Base-by-base conservation (phyloP, 2,113 vertebrate species). In the Blennius ocellaris region DNA sequence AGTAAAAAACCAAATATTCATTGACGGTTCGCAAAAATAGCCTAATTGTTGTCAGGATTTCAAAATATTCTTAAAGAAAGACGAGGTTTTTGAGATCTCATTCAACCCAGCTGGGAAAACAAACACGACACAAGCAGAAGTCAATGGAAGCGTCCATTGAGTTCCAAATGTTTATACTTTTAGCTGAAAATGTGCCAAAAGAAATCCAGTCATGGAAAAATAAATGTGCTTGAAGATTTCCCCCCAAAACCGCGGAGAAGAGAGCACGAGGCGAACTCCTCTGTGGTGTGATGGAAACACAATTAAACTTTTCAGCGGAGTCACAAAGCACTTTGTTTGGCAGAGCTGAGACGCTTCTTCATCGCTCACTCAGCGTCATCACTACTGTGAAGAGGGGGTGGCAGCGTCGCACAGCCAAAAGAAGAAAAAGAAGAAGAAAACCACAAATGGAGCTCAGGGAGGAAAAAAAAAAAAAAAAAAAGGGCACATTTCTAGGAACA, bases 331-430 rank as follows among this genome's bases (percentile, higher is more conserved):
- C 60, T 78, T 60, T 70, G 45, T 41, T 66, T 70, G 66, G 59
- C 80, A 83, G 39, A 39, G 54, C 30, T 1, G 11, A 58, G 30
- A 66, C 36, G 65, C 47, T 74, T 37, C 36, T 62, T 78, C 64
- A 49, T 73, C 64, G 60, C 69, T 52, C 64, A 45, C 69, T 49
- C 55, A 68, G 67, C 79, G 73, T 43, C 44, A 8, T 67, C 67
- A 39, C 52, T 55, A 15, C 80, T 78, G 84, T 60, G 75, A 80
- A 84, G 45, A 36, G 55, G 21, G 21, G 72, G 54, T 47, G 70
- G 62, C 76, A 70, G 58, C 63, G 56, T 78, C 74, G 62, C 37
- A 52, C 63, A 50, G 74, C 9, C 68, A 79, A n/a, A 36, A 62
- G 63, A 67, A 45, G 52, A 63, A n/a, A n/a, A n/a, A n/a, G n/a